A percentile compares a stretch with the other conserved stretches of the same genome.
Evolutionary conservation across 2,797 vertebrate genomes (phyloP).

Genomic region (Poliocrania exsul): DNA sequence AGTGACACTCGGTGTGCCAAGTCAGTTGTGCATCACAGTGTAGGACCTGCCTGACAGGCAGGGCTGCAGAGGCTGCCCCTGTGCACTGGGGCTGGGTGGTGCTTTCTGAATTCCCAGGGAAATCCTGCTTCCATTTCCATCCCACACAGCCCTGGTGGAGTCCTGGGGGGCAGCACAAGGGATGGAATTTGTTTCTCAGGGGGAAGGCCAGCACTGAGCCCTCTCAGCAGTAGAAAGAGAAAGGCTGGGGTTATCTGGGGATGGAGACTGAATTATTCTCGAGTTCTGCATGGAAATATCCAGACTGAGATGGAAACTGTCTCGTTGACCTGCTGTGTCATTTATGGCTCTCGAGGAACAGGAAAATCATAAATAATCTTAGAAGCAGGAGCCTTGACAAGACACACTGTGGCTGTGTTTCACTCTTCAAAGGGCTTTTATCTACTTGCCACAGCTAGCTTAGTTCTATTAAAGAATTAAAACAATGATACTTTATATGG

Average conservation of each 20-base stretch:
- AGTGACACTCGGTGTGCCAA: neutral
- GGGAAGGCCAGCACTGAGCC: neutral
- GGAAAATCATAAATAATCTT: constrained; percentile 56
- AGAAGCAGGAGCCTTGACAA: constrained; percentile 46
- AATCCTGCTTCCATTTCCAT: neutral
- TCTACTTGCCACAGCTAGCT: constrained; percentile 52
- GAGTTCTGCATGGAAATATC: neutral
- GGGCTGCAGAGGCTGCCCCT: neutral
- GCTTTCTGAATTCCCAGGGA: neutral
- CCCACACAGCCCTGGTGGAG: neutral
- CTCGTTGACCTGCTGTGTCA: constrained; percentile 30
- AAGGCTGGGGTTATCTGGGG: constrained; percentile 10
- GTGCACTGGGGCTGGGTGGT: neutral
- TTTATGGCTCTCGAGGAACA: neutral
- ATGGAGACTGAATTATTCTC: constrained; percentile 6
- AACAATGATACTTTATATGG: constrained; percentile 41
- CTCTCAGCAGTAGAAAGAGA: neutral
- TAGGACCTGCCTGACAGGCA: neutral
- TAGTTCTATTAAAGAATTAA: constrained; percentile 63
- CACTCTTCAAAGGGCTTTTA: constrained; percentile 39
- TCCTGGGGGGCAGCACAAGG: neutral
- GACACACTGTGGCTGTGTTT: constrained; percentile 26
- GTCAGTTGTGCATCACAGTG: neutral
- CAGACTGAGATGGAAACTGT: constrained; percentile 17
- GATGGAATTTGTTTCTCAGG: neutral